Conservation (phyloP, 2,888 invertebrate species). For the Caprella mutica region DNA sequence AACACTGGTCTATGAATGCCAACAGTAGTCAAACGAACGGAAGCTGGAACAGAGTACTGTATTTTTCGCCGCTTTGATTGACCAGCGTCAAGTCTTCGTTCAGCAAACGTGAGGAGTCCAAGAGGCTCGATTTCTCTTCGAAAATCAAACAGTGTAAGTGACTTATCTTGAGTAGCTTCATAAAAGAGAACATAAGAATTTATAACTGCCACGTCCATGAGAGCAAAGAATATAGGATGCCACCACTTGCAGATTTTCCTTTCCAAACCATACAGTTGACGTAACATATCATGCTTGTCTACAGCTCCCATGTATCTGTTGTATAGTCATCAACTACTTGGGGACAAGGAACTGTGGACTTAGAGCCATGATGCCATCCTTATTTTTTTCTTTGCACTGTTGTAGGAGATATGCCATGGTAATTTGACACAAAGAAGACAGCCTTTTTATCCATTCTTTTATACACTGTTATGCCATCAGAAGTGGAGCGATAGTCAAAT, state of each 20-base stretch:
- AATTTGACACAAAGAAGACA: conserved; percentile 36
- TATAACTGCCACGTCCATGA: conserved; percentile 35
- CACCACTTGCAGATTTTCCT: conserved; percentile 38
- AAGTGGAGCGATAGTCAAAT: conserved; percentile 28
- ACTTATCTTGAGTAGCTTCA: neutral
- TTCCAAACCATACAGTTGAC: conserved; percentile 36
- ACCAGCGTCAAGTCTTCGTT: neutral
- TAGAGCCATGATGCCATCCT: conserved; percentile 33
- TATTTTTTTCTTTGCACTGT: conserved; percentile 26
- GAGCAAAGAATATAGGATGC: conserved; percentile 36
- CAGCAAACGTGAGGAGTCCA: neutral
- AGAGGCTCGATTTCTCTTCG: neutral
- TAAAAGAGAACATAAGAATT: conserved; percentile 25
- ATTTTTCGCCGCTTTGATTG: conserved; percentile 1
- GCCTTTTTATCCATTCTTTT: conserved; percentile 36
- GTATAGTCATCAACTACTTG: conserved; percentile 35
- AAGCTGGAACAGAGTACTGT: neutral
- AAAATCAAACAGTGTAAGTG: neutral
- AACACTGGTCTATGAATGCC: conserved; percentile 15
- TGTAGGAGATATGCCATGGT: conserved; percentile 30
- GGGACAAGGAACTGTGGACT: conserved; percentile 35
- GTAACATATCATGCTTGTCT: conserved; percentile 37
- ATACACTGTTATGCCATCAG: conserved; percentile 29
- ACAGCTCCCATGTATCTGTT: conserved; percentile 37
- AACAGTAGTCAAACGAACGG: neutral